Conservation (phyloP, 1,140 invertebrate species). For the Dolichoris vasculosae region DNA sequence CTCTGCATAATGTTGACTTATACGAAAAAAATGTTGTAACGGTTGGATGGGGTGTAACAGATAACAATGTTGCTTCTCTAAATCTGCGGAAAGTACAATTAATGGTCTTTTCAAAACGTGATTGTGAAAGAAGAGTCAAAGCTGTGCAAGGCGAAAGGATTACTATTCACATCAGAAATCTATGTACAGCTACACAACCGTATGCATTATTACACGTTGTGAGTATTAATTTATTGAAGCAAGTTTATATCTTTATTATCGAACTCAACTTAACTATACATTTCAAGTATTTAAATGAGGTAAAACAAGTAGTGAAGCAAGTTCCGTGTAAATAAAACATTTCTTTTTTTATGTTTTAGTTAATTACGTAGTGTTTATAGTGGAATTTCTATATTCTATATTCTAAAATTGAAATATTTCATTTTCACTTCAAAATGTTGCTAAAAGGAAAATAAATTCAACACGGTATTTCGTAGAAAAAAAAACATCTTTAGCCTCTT, state of each 20-base stretch:
- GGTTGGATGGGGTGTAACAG: neutral
- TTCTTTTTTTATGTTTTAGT: too few relatives aligned
- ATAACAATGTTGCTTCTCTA: neutral
- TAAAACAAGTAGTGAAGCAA: too few relatives aligned
- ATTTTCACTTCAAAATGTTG: too few relatives aligned
- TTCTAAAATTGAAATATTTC: too few relatives aligned
- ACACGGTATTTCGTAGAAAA: too few relatives aligned
- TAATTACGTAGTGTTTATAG: too few relatives aligned
- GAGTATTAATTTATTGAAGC: neutral
- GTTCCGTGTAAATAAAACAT: too few relatives aligned
- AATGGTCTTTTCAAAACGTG: neutral
- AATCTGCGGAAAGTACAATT: neutral
- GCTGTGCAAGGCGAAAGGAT: neutral
- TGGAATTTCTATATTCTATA: too few relatives aligned
- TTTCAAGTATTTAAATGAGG: too few relatives aligned
- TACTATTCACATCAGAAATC: neutral
- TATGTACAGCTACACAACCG: neutral
- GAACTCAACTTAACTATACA: too few relatives aligned
- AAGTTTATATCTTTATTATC: neutral
- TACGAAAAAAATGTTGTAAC: neutral
- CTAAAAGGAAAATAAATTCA: too few relatives aligned
- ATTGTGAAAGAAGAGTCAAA: neutral
- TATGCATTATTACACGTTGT: neutral
- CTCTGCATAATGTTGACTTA: neutral
- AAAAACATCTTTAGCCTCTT: too few relatives aligned